Evolutionary conservation across 2,888 invertebrate genomes (phyloP), one percentile per base, ranked within the genome.

Genomic region (Ectemnius lituratus): DNA sequence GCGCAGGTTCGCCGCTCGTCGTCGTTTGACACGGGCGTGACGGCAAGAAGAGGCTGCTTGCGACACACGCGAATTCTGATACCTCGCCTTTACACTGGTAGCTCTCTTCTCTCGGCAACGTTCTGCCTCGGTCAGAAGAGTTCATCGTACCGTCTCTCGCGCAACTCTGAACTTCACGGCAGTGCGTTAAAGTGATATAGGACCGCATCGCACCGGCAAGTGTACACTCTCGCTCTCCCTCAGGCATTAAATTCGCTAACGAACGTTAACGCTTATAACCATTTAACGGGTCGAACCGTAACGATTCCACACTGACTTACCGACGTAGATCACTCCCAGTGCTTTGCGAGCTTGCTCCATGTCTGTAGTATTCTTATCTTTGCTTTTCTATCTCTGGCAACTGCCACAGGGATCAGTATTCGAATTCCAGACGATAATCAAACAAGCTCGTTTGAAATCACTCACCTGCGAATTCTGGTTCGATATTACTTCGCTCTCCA

Each of bases 211-310:
- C 52, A 23, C 8, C 37, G 37, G 73, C 73, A 71, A 64, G 71
- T 59, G 65, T 67, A 65, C 78, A 80, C 81, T 83, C 81, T 37
- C 11, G 37, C 37, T 8, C 37, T 81, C 79, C 79, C 37, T 81
- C 79, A 78, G 78, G 80, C 75, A 87, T 88, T 88, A 88, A 87
- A 87, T 87, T 87, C 85, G 76, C 88, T 87, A 88, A 87, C 88
- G 86, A 88, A 88, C 87, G 85, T 70, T 79, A 78, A 56, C 75
- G 79, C 78, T 82, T 79, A 78, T 82, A 82, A 82, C 79, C 79
- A 79, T 67, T 77, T 75, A 81, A 78, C 73, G 73, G 79, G 56
- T 73, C 57, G 75, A 79, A 82, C 76, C 75, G 78, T 79, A 81
- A 81, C 78, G 79, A 82, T 81, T 81, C 73, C 65, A 46, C 61